phyloP scores from a whole-genome alignment of 2,113 vertebrate species.

The Corythornis madagascariensis region DNA sequence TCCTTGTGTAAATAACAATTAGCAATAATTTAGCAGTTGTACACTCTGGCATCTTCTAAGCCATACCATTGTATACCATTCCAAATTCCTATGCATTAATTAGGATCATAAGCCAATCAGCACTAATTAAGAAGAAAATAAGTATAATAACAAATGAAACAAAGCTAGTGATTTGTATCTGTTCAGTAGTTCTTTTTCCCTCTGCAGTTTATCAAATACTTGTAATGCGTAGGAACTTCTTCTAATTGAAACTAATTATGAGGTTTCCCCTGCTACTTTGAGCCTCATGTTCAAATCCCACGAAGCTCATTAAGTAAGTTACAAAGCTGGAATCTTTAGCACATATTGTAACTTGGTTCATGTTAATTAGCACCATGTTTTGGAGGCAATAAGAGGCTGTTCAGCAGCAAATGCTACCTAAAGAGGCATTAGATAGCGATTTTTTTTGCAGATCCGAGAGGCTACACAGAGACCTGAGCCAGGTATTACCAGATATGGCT shows the following conservation, averaged over 20 bases:
- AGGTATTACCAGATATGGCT: background rate
- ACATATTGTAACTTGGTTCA: constrained; percentile 77
- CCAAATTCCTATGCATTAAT: constrained; percentile 83
- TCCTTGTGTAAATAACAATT: constrained; percentile 83
- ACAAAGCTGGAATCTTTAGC: constrained; percentile 80
- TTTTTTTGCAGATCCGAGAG: constrained; percentile 1
- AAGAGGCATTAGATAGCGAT: constrained; percentile 37
- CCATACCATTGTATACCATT: constrained; percentile 81
- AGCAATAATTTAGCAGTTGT: constrained; percentile 83
- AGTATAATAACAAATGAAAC: constrained; percentile 81
- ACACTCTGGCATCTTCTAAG: constrained; percentile 80
- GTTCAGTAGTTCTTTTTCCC: constrained; percentile 71
- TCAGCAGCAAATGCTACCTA: constrained; percentile 52
- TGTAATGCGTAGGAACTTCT: constrained; percentile 78
- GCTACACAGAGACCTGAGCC: background rate
- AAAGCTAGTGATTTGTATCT: constrained; percentile 82
- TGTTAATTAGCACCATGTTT: constrained; percentile 75
- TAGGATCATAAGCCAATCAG: constrained; percentile 81
- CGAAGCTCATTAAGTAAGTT: constrained; percentile 82
- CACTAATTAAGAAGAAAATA: constrained; percentile 82
- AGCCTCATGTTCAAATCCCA: constrained; percentile 81
- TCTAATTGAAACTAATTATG: constrained; percentile 84
- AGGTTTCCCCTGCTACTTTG: constrained; percentile 80
- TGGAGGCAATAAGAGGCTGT: constrained; percentile 64
- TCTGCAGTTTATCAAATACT: constrained; percentile 78